Conservation (phyloP, 2,888 invertebrate genomes). For the Torymus tubicola region DNA sequence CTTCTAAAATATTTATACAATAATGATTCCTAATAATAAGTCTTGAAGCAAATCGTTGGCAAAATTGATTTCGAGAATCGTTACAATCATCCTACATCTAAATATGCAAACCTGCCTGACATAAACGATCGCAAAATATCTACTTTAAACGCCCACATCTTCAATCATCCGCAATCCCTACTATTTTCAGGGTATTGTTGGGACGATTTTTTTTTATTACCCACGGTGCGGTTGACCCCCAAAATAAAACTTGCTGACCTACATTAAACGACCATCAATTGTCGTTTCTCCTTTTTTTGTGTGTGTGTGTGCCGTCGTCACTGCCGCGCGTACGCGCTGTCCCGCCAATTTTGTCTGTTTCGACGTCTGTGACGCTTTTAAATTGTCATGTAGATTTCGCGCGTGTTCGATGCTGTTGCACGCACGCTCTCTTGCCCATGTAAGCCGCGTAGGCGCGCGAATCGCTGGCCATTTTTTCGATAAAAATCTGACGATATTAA, state of each 20-base stretch:
- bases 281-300: background rate
- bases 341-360: slow-evolving; percentile 28
- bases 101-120: no score
- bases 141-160: no score
- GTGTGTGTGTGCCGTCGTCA: background rate
- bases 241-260: slow-evolving; percentile 31
- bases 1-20: no score
- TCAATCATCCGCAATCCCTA: no score
- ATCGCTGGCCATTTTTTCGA: background rate
- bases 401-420: background rate
- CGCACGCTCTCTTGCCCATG: background rate
- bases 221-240: background rate
- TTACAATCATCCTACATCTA: background rate
- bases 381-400: slow-evolving; percentile 48
- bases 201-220: no score
- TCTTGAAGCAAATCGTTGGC: background rate
- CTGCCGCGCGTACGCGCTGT: no score
- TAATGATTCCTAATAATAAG: no score
- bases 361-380: slow-evolving; percentile 20
- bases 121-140: no score
- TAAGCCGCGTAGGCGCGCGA: background rate
- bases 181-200: no score
- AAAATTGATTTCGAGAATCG: background rate
- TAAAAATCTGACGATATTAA: slow-evolving; percentile 7
- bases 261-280: slow-evolving; percentile 36